These are phyloP conservation scores for Virgularia gustaviana DNA, from an alignment of 92 coral and sea anemone genomes.

Conservation along the genomic window DNA sequence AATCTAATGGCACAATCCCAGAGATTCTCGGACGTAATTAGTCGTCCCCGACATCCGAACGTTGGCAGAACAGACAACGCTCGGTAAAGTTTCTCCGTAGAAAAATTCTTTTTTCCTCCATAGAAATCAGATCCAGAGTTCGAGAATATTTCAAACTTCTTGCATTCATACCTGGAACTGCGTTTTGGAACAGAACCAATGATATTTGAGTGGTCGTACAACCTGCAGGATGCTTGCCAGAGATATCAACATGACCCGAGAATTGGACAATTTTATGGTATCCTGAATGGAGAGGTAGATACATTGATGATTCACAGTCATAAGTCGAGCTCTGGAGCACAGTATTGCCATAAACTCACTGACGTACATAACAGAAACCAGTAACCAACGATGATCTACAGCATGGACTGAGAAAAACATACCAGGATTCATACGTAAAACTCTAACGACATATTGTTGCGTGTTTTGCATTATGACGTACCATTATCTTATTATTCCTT, in stretches of 20 bases:
- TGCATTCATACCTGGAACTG: constrained; percentile 78
- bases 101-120: not conserved
- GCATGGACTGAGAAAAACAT: too few species aligned
- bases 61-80: not conserved
- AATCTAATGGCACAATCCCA: too few species aligned
- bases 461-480: not conserved
- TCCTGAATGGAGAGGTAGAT: constrained; percentile 82
- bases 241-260: constrained; percentile 89
- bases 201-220: constrained; percentile 95
- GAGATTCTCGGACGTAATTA: too few species aligned
- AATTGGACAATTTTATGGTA: constrained; percentile 74
- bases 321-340: not conserved
- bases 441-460: not conserved
- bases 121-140: constrained; percentile 77
- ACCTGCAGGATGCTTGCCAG: constrained; percentile 84
- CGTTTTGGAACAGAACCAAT: constrained; percentile 95
- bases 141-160: constrained; percentile 74
- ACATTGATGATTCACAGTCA: not conserved
- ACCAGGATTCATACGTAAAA: too few species aligned
- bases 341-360: not conserved
- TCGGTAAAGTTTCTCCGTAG: not conserved
- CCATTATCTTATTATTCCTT: not conserved
- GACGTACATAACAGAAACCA: not conserved
- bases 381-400: too few species aligned
- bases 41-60: too few species aligned